Evolutionary conservation across 2,113 vertebrate genomes (phyloP).

Genomic region (Chascanopsetta lugubris): DNA sequence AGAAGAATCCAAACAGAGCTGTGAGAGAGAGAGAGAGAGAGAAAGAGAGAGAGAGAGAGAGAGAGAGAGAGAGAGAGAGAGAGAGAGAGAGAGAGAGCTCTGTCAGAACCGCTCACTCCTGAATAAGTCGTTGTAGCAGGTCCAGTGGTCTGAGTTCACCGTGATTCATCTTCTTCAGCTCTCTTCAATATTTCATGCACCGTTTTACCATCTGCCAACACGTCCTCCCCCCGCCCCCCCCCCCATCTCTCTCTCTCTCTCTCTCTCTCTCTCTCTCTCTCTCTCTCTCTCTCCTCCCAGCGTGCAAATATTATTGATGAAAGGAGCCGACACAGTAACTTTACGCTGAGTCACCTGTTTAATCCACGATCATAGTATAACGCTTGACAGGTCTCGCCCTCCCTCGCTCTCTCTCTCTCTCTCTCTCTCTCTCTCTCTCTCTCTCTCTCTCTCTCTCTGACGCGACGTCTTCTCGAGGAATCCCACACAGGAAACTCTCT

Average conservation of each 20-base stretch:
- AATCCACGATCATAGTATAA: neutral
- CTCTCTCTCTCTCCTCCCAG: slow-evolving; percentile 39
- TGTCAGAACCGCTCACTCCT: slow-evolving; percentile 14
- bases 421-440: slow-evolving; percentile 2
- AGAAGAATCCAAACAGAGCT: no score
- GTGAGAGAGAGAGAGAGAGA: neutral
- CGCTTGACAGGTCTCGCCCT: neutral
- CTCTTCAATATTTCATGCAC: slow-evolving; percentile 54
- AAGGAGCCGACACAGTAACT: slow-evolving; percentile 25
- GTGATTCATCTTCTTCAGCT: slow-evolving; percentile 52
- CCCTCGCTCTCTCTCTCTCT: slow-evolving; percentile 12
- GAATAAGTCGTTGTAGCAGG: slow-evolving; percentile 32
- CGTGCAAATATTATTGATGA: slow-evolving; percentile 47
- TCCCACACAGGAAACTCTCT: neutral
- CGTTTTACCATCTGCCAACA: slow-evolving; percentile 23
- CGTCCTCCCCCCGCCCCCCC: slow-evolving; percentile 8
- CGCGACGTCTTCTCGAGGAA: neutral
- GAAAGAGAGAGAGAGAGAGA: neutral
- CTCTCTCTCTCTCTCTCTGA: slow-evolving; percentile 20
- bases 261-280: slow-evolving; percentile 19
- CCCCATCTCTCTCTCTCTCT: slow-evolving; percentile 29
- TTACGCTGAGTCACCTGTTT: slow-evolving; percentile 9
- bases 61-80: neutral
- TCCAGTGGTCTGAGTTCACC: slow-evolving; percentile 11
- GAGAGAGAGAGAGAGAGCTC: neutral